Evolutionary conservation across 2,113 vertebrate species (phyloP).

Genomic region (Solea solea): DNA sequence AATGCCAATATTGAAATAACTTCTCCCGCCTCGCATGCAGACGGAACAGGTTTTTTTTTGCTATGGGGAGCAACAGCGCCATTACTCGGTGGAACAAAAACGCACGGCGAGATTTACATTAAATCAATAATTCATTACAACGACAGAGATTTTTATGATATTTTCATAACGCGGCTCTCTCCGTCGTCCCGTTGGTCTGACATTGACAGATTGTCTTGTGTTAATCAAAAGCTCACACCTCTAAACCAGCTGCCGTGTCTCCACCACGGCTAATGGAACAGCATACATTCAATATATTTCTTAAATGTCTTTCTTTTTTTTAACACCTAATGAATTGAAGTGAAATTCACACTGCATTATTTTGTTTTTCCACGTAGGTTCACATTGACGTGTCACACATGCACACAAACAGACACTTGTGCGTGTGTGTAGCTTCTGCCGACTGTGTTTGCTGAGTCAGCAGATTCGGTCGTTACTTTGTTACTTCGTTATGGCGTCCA

Average conservation of each 20-base stretch:
- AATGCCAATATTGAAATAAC: conserved; percentile 45
- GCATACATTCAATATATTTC: neutral
- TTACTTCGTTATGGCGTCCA: too few relatives aligned
- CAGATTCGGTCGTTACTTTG: too few relatives aligned
- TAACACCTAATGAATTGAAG: too few relatives aligned
- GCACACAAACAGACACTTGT: too few relatives aligned
- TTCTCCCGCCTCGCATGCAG: conserved; percentile 21
- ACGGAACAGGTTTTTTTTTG: conserved; percentile 37
- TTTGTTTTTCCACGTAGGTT: too few relatives aligned
- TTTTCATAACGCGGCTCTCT: conserved; percentile 63
- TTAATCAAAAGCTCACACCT: conserved; percentile 72
- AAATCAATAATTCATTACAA: conserved; percentile 82
- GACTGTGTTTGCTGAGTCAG: too few relatives aligned
- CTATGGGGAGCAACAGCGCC: conserved; percentile 53
- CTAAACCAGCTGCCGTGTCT: conserved; percentile 29
- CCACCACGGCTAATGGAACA: conserved; percentile 16
- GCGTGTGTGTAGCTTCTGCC: too few relatives aligned
- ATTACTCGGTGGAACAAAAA: conserved; percentile 68
- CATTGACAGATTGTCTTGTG: conserved; percentile 69
- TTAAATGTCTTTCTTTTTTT: too few relatives aligned
- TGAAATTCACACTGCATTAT: too few relatives aligned
- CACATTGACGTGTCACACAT: too few relatives aligned
- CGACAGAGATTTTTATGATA: conserved; percentile 72
- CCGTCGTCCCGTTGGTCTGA: conserved; percentile 53
- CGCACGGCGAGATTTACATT: conserved; percentile 60